Base-by-base conservation (phyloP, 2,888 invertebrate genomes). In the Alloscopus bannaensis region DNA sequence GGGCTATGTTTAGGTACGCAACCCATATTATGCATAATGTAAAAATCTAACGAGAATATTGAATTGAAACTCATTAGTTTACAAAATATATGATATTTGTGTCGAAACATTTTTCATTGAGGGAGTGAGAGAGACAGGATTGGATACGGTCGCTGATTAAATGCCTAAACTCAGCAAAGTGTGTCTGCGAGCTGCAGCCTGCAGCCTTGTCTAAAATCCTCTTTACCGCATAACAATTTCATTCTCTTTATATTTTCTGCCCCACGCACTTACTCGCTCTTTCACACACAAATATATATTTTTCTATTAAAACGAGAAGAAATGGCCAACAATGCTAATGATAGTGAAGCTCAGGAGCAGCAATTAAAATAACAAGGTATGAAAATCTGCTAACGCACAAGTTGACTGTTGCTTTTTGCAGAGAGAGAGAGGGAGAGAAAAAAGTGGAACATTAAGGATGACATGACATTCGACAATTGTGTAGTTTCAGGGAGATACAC, bases 361-460 rank as follows among this genome's bases (percentile, higher is more conserved):
- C 59, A 75, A 75, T 75, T 75, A 75, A 66, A 75, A 57, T 66
- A 64, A 65, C 65, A 75, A 75, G 59, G 66, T 75, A 75, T 75
- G 66, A 75, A 75, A 72, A 55, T 50, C 62, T 42, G 45, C 45
- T 24, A 45, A 57, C 47, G 57, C 26, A 59, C 42, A 60, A 62
- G 42, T n/a, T 2, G 55, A 55, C 6, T 55, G 11, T n/a, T n/a
- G n/a, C n/a, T n/a, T n/a, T n/a, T n/a, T n/a, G n/a, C n/a, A n/a
- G 55, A 3, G 16, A 55, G 16, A 55, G 6, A 55, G 20, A 24
- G 20, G 22, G 24, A 20, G 26, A 22, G 3, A 8, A 55, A 55
- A 55, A 22, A 6, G 4, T n/a, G 3, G 45, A 11, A 11, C n/a
- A 11, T 16, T n/a, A n/a, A 36, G 36, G 36, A 36, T 13, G 36